phyloP scores from a whole-genome alignment of 2,113 vertebrate genomes.

The Bufo bufo region DNA sequence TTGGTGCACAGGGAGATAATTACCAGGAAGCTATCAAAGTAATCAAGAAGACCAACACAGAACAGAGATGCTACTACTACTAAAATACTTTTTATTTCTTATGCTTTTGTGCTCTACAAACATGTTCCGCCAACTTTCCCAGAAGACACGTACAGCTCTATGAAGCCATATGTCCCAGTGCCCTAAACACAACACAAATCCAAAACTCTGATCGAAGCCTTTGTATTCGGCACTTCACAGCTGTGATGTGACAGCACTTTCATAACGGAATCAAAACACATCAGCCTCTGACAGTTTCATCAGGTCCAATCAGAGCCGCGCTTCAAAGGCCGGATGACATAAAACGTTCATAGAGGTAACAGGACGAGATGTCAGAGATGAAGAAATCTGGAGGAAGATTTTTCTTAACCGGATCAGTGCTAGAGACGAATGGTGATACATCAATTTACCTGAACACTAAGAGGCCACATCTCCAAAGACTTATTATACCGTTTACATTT shows the following conservation, averaged over 20 bases:
- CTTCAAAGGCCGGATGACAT: constrained; percentile 51
- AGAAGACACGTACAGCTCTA: constrained; percentile 2
- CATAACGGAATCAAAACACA: constrained; percentile 53
- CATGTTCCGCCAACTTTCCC: constrained; percentile 4
- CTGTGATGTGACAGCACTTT: constrained; percentile 41
- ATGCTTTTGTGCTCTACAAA: not conserved
- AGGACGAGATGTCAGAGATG: constrained; percentile 15
- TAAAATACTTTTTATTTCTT: not conserved
- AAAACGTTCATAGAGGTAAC: constrained; percentile 44
- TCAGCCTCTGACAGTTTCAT: constrained; percentile 50
- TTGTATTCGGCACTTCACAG: constrained; percentile 47
- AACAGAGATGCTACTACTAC: not conserved
- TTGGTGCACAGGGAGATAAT: not conserved
- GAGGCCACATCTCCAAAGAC: not conserved
- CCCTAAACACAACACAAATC: constrained; percentile 49
- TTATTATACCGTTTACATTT: not conserved
- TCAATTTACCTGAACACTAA: not conserved
- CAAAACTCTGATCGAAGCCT: constrained; percentile 47
- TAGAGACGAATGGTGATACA: not conserved
- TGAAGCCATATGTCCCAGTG: constrained; percentile 35
- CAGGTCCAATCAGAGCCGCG: constrained; percentile 31
- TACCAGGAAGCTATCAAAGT: not conserved
- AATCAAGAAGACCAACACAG: not conserved
- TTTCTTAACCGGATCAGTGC: constrained; percentile 2
- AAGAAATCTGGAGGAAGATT: constrained; percentile 18